Percentiles rank a stretch among this genome's conserved stretches.
Conservation (phyloP, 2,888 invertebrate genomes). For the Lordiphosa fenestrarum region DNA sequence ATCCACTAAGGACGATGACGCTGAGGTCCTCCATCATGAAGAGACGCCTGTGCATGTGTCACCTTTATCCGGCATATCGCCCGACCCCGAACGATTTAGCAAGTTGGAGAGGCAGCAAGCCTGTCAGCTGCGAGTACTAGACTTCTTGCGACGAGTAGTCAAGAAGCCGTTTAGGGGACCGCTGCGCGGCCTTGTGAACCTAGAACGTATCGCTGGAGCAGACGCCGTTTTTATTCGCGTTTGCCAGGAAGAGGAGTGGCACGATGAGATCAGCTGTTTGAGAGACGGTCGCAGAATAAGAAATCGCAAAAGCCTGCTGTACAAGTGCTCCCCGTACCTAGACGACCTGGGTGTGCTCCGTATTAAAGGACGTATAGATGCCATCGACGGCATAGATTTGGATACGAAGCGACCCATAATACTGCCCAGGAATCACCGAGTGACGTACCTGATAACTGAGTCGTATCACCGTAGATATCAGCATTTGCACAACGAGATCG, state of each 20-base stretch:
- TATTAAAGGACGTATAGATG: not conserved
- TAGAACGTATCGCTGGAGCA: not conserved
- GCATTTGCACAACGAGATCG: too few species aligned
- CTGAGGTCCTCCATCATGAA: too few species aligned
- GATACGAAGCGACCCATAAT: not conserved
- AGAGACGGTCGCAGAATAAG: not conserved
- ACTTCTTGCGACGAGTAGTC: too few species aligned
- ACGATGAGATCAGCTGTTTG: not conserved
- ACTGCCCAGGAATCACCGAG: not conserved
- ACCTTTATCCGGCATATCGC: too few species aligned
- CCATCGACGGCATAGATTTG: not conserved
- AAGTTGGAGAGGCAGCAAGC: too few species aligned
- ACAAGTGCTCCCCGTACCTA: not conserved
- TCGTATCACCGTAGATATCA: too few species aligned
- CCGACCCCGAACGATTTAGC: too few species aligned
- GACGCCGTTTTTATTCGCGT: not conserved
- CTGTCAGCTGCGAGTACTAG: too few species aligned
- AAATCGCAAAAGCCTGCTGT: not conserved
- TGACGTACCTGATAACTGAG: too few species aligned
- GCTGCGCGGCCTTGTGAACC: not conserved
- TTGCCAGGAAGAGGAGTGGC: not conserved
- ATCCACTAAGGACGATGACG: too few species aligned
- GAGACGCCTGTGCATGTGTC: too few species aligned
- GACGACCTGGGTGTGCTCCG: not conserved
- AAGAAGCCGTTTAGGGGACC: not conserved